Base-by-base conservation (phyloP, 1,140 invertebrate genomes). In the Drosophila equinoxialis region DNA sequence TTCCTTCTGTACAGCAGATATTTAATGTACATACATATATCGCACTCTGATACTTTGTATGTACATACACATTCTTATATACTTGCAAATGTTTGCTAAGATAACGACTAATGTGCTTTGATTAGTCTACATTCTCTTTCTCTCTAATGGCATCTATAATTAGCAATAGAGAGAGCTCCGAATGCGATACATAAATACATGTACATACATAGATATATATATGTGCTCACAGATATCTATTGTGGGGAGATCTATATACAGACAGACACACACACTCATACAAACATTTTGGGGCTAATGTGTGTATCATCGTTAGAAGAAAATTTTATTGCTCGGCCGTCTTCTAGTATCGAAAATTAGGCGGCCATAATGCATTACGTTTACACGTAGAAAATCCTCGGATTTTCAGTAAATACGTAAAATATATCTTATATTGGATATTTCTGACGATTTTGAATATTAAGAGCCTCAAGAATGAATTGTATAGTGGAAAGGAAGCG, bases 401-500 rank as follows among this genome's bases (percentile, higher is more conserved):
- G 45, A n/a, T 17, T 51, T 51, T 37, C 51, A 64, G 45, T 39
- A 61, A 55, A 72, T 67, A 54, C 58, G 60, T 14, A 68, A 48
- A 66, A 71, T 20, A 30, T 30, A 33, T 45, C 37, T 4, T 17
- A 74, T 60, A 37, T 62, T 26, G 14, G n/a, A 58, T 48, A 69
- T 13, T 37, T 20, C n/a, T 37, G 45, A 11, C 17, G 33, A 7
- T 48, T 37, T 41, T 14, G 30, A 26, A 41, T 59, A 23, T 33
- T 20, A 13, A 26, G 41, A 8, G 13, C 54, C 6, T 26, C 60
- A 41, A 55, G 3, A 57, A 58, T 90, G 35, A 74, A 82, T 70
- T 84, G 78, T 57, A 65, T 68, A 48, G 64, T 93, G 30, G 93
- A 93, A 68, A 91, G 91, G 10, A 93, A 94, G 61, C 93, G 96